These are phyloP conservation scores for Parazoanthus darwini DNA, from an alignment of 92 coral and sea anemone species.

Conservation along the genomic window DNA sequence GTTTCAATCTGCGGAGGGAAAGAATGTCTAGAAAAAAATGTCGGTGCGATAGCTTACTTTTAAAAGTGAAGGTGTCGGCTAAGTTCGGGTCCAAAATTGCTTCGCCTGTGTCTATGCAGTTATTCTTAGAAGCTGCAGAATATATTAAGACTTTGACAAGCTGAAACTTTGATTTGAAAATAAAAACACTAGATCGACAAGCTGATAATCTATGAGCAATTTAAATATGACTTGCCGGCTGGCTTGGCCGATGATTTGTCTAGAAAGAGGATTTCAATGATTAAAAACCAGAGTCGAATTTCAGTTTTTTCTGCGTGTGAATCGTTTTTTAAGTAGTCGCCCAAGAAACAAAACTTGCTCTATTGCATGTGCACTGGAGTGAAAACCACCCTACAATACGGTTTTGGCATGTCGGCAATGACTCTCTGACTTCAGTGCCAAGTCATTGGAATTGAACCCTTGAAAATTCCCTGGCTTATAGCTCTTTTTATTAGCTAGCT, in stretches of 20 bases:
- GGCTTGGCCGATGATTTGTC: not conserved
- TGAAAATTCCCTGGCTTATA: not conserved
- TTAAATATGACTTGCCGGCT: not conserved
- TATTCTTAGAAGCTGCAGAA: slow-evolving; percentile 21
- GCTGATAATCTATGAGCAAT: slow-evolving; percentile 1
- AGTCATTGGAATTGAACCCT: not conserved
- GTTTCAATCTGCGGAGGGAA: not conserved
- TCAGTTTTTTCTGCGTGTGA: not conserved
- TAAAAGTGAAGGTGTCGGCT: not conserved
- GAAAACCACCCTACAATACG: not conserved
- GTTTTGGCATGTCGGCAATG: not conserved
- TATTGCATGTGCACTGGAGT: not conserved
- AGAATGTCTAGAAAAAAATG: not conserved
- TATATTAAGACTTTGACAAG: slow-evolving; percentile 8
- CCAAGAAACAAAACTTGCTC: not conserved
- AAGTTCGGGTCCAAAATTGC: not conserved
- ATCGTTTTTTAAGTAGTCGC: not conserved
- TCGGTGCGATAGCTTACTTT: no score
- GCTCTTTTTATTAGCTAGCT: not conserved
- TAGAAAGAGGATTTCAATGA: not conserved
- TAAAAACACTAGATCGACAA: slow-evolving; percentile 24
- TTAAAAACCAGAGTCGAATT: not conserved
- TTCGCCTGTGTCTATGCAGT: not conserved
- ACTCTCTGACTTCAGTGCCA: not conserved
- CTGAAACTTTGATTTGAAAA: slow-evolving; percentile 14